Evolutionary conservation across 2,797 vertebrate species (phyloP), one percentile per base, ranked within the genome.

Genomic region (Tenualosa ilisha): DNA sequence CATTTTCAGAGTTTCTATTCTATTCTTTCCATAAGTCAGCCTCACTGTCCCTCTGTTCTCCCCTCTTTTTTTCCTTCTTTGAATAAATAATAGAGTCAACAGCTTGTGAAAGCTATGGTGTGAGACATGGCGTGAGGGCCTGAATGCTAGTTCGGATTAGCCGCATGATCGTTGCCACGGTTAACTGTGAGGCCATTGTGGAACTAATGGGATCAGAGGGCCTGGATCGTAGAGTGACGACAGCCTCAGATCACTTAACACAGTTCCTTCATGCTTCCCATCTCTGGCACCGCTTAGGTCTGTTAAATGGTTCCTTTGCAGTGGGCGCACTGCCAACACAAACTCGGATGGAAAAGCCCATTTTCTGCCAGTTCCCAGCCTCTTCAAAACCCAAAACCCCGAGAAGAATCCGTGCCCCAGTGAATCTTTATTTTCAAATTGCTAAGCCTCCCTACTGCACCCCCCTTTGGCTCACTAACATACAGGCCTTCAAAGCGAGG

Each of bases 151-250:
- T 68, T 84, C 85, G 84, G 86, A 89, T 90, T 90, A 90, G 84
- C 82, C 84, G 72, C 86, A 63, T 87, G 88, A 84, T 81, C 53
- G 82, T 85, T 81, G 82, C 87, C 65, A 85, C 84, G 88, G 86
- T 87, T 86, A 86, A 90, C 85, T 84, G 79, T 37, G n/a, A 56
- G 83, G 86, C 85, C 85, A 86, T 89, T 88, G 86, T 88, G 83
- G 20, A 85, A 4, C 84, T 91, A 91, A 91, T 90, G 85, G 88
- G 89, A 91, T 90, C 83, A 91, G 86, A 82, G 81, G 50, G 72
- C 37, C 82, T 72, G 15, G 84, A 81, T 20, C 82, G 40, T 40
- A 40, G 82, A 37, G 22, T 61, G 84, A 88, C 87, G 15, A 82
- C 68, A 75, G 68, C 68, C 68, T 75, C 68, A 17, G 31, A 75